phyloP scores from a whole-genome alignment of 2,113 vertebrate species.

The Danionella cerebrum region DNA sequence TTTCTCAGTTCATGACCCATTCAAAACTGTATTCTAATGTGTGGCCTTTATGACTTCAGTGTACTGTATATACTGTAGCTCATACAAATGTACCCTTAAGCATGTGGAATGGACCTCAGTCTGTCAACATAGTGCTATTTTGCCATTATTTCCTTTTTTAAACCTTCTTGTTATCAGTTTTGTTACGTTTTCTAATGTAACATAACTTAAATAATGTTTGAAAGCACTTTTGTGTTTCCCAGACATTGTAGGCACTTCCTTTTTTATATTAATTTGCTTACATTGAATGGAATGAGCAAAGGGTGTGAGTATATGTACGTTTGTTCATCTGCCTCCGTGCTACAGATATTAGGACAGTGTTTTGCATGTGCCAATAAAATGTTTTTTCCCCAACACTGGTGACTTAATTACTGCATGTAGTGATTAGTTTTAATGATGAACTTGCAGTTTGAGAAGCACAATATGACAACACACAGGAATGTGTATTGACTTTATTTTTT shows the following conservation, averaged over 20 bases:
- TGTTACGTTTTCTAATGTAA: constrained; percentile 94
- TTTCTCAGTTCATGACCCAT: too few species aligned
- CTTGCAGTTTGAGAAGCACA: too few species aligned
- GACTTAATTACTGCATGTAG: too few species aligned
- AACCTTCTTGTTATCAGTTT: constrained; percentile 90
- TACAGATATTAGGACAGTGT: constrained; percentile 75
- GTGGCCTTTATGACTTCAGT: constrained; percentile 70
- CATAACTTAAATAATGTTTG: constrained; percentile 83
- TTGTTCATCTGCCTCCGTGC: constrained; percentile 2
- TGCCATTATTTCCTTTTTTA: constrained; percentile 73
- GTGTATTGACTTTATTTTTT: too few species aligned
- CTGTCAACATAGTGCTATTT: background rate
- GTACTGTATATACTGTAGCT: constrained; percentile 65
- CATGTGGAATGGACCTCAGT: constrained; percentile 61
- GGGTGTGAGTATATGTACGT: too few species aligned
- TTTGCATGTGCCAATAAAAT: constrained; percentile 81
- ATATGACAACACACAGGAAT: too few species aligned
- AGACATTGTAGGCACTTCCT: constrained; percentile 58
- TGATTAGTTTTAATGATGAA: too few species aligned
- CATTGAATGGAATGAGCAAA: too few species aligned
- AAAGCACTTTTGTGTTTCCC: constrained; percentile 54
- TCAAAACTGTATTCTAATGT: constrained; percentile 62
- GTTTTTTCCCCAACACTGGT: constrained; percentile 28
- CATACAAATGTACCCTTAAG: constrained; percentile 71
- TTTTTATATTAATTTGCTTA: background rate